A percentile compares a stretch with the other conserved stretches of the same genome.
Evolutionary conservation across 2,888 invertebrate genomes (phyloP).

Genomic region (Lycocerus yunnanus): DNA sequence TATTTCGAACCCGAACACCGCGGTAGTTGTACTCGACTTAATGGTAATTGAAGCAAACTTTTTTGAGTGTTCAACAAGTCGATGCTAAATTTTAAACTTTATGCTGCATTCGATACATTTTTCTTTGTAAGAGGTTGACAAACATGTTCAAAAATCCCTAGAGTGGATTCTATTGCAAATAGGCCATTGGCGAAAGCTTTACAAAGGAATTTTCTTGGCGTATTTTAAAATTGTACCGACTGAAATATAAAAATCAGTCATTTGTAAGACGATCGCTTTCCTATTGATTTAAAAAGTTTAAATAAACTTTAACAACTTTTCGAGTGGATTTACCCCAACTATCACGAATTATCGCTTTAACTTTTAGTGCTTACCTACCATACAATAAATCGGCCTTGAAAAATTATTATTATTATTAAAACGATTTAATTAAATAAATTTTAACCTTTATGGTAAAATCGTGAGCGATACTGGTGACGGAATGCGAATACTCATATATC

Average conservation of each 20-base stretch:
- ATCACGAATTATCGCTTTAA: neutral
- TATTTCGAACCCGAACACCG: conserved; percentile 16
- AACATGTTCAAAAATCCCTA: neutral
- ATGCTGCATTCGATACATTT: neutral
- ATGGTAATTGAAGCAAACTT: neutral
- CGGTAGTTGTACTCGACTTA: neutral
- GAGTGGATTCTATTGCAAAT: neutral
- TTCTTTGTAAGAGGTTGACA: neutral
- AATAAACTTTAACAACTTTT: neutral
- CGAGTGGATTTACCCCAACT: neutral
- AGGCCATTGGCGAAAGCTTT: neutral
- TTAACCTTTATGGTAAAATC: neutral
- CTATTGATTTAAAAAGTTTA: neutral
- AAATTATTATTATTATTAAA: neutral
- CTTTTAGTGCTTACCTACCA: too few species aligned
- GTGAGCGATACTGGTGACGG: neutral
- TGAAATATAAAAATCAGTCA: conserved; percentile 1
- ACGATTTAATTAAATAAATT: conserved; percentile 1
- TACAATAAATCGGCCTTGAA: neutral
- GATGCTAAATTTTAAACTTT: neutral
- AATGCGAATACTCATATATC: neutral
- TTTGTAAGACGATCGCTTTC: neutral
- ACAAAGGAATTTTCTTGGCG: neutral
- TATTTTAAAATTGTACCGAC: neutral
- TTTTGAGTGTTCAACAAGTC: neutral